Conservation (phyloP, 35 echinoderm and acorn worm genomes). For the Nesometra sesokonis region DNA sequence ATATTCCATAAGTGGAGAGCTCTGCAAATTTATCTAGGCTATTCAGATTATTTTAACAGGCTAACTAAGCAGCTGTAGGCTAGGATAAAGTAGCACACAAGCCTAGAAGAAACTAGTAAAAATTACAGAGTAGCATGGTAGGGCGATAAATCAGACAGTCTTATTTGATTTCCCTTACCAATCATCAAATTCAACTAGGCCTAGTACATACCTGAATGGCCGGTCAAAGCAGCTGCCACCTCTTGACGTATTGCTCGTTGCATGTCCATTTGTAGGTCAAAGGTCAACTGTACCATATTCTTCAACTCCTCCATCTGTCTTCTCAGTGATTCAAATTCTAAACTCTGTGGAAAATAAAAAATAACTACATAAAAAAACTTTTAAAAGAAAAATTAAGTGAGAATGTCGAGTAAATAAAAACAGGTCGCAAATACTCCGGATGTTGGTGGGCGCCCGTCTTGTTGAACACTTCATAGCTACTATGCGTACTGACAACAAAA, state of each 20-base stretch:
- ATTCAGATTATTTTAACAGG: too few relatives aligned
- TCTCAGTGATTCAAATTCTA: slow-evolving; percentile 47
- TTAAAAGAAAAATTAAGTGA: neutral
- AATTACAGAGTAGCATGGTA: neutral
- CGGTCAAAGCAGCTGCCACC: slow-evolving; percentile 69
- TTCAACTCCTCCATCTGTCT: slow-evolving; percentile 69
- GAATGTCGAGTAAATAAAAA: too few relatives aligned
- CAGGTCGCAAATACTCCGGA: neutral
- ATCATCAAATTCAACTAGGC: neutral
- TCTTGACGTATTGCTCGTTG: slow-evolving; percentile 92
- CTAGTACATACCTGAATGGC: neutral
- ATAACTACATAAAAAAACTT: neutral
- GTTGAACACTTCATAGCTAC: neutral
- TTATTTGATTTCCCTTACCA: neutral
- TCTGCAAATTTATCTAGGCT: too few relatives aligned
- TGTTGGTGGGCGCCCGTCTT: neutral
- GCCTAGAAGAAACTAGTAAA: neutral
- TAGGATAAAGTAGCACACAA: neutral
- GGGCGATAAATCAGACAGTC: neutral
- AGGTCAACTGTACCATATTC: slow-evolving; percentile 74
- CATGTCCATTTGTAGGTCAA: slow-evolving; percentile 89
- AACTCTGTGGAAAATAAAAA: neutral
- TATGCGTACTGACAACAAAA: neutral
- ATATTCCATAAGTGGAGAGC: too few relatives aligned
- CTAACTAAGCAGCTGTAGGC: neutral